Percentiles rank a stretch among this genome's conserved stretches.
These are phyloP conservation scores for Helarctos malayanus DNA, from an alignment of 2,797 vertebrate species.

Conservation along the genomic window DNA sequence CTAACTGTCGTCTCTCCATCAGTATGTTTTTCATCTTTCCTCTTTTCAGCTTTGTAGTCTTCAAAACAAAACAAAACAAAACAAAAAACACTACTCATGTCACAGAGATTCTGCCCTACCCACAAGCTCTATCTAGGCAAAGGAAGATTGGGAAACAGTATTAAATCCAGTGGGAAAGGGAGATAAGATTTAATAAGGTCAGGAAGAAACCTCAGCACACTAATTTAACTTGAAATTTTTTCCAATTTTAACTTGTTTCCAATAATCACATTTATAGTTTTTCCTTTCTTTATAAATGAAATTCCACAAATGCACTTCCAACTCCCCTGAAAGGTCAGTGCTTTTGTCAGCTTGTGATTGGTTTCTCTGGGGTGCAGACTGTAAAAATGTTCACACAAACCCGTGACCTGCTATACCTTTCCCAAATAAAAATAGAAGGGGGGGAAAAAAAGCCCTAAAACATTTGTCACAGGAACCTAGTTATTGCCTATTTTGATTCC, in stretches of 20 bases:
- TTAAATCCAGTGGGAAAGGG: not conserved
- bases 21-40: not conserved
- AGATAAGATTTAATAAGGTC: not conserved
- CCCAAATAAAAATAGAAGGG: slow-evolving; percentile 19
- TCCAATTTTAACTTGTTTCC: not conserved
- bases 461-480: slow-evolving; percentile 1
- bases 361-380: not conserved
- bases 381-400: slow-evolving; percentile 37
- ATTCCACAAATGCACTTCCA: not conserved
- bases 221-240: not conserved
- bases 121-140: not conserved
- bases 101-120: not conserved
- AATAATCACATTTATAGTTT: not conserved
- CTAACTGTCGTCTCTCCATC: not conserved
- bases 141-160: not conserved
- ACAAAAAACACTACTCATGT: no score
- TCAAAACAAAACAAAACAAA: not conserved
- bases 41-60: not conserved
- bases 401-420: not conserved
- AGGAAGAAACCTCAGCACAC: slow-evolving; percentile 7
- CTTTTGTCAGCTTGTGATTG: not conserved
- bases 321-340: not conserved
- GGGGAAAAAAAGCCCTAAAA: not conserved
- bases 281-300: slow-evolving; percentile 1
- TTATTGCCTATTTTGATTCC: slow-evolving; percentile 45